Base-by-base conservation (phyloP, 1,140 invertebrate species). In the Cotesia typhae region DNA sequence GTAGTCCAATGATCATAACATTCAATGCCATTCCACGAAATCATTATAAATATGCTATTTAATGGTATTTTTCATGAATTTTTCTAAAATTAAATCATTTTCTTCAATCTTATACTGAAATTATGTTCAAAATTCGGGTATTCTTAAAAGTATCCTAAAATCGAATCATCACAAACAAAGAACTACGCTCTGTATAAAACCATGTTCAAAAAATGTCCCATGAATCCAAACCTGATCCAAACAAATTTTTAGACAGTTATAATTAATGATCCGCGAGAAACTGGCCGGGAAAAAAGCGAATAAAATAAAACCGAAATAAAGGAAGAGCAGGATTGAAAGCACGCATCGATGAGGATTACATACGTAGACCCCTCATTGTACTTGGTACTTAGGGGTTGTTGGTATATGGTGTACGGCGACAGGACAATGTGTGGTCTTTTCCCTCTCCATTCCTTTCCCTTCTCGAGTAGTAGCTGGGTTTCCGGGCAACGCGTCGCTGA, bases 291-390 rank as follows among this genome's bases (percentile, higher is more conserved):
- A 20, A 72, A 65, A 55, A 28, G 28, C 2, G 28, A 28, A 28
- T 28, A 28, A 28, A 28, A 28, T 28, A 28, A 28, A 28, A 28
- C 28, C 28, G 60, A 55, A 67, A 60, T 14, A 47, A 38, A 53
- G 51, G 36, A 67, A 60, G 65, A 66, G 38, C 10, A 47, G 41
- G 70, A 77, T 77, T 75, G 76, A 77, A 73, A 77, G 71, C 74
- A 73, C 51, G 68, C 76, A 71, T 77, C 38, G 73, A 75, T 75
- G 76, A 71, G 76, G 76, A 77, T 75, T 75, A 75, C 71, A 74
- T 41, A 65, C 76, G 69, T 73, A 65, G 71, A 65, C 38, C 37
- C 37, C 63, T 51, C 63, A 65, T 65, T 65, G 63, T 65, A 20
- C 51, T 10, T 6, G 5, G 17, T 17, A 37, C 35, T 35, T 37